These are phyloP conservation scores for Globodera rostochiensis DNA, from an alignment of 1,140 invertebrate genomes.

Conservation along the genomic window DNA sequence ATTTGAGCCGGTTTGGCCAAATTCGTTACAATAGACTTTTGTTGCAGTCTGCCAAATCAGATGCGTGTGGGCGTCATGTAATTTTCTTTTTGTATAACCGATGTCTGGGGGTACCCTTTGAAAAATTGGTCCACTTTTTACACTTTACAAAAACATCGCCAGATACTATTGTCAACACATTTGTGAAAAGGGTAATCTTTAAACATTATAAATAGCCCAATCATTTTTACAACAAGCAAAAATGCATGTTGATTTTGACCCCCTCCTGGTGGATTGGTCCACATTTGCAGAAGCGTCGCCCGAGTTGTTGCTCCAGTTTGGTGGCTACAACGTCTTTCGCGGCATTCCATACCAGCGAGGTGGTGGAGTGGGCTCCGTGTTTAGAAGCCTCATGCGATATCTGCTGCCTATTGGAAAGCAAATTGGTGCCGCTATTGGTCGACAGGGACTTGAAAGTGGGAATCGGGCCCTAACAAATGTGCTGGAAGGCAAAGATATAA, in stretches of 20 bases:
- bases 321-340: constrained; percentile 4
- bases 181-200: not conserved
- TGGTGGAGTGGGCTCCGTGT: not conserved
- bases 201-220: constrained; percentile 11
- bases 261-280: constrained; percentile 11
- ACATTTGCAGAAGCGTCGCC: not conserved
- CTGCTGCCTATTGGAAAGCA: not conserved
- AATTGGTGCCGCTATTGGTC: constrained; percentile 10
- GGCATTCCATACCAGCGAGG: constrained; percentile 6
- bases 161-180: not conserved
- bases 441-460: constrained; percentile 4
- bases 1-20: not conserved
- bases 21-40: not conserved
- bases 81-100: constrained; percentile 13
- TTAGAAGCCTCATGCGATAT: constrained; percentile 1
- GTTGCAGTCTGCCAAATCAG: not conserved
- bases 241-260: constrained; percentile 25
- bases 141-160: not conserved
- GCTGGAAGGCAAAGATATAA: constrained; percentile 9
- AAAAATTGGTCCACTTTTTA: not conserved
- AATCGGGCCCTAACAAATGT: constrained; percentile 3
- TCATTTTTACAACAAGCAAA: not conserved
- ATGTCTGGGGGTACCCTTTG: not conserved
- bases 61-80: constrained; percentile 3
- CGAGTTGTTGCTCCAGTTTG: not conserved